Base-by-base conservation (phyloP, 1,140 invertebrate genomes). In the Dufourea novaeangliae region DNA sequence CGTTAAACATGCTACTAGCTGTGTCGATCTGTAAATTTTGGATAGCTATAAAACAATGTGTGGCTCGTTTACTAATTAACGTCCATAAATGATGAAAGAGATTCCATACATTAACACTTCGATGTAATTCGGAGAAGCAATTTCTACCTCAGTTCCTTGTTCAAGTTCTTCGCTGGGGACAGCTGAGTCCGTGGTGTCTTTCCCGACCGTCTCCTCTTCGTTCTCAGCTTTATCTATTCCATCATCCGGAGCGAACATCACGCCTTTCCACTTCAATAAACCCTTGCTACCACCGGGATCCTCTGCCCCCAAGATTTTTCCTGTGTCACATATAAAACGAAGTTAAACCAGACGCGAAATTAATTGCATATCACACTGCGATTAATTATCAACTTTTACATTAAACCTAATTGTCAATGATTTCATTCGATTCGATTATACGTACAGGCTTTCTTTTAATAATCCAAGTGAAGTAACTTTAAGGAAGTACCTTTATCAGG, bases 191-290 rank as follows among this genome's bases (percentile, higher is more conserved):
- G 41, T 73, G 25, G 79, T 76, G 68, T 83, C 85, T 34, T 64
- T 81, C 11, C 74, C 78, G 14, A 80, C 57, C 12, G 56, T 84
- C 76, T 83, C 62, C 20, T 64, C 68, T 41, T 62, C 61, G 10
- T 83, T 70, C 61, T 84, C 73, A 54, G 87, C 86, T 70, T 90
- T 86, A 78, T 91, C 85, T 32, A 86, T 87, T 56, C 87, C 89
- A 67, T 95, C 94, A 82, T 95, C 94, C 8, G 95, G 94, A 11
- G 95, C 94, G 84, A 97, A 94, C 86, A 95, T 94, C 14, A 96
- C 94, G 63, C 95, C 96, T 90, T 97, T 97, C 96, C 96, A 96
- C 92, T 96, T 97, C 8, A 95, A 79, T 29, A 95, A 87, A 8
- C 94, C 93, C 78, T 93, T 93, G 67, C 91, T 93, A 46, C 93